Percentiles rank a stretch among this genome's conserved stretches.
phyloP scores from a whole-genome alignment of 2,113 vertebrate genomes.

The Thermophis baileyi region DNA sequence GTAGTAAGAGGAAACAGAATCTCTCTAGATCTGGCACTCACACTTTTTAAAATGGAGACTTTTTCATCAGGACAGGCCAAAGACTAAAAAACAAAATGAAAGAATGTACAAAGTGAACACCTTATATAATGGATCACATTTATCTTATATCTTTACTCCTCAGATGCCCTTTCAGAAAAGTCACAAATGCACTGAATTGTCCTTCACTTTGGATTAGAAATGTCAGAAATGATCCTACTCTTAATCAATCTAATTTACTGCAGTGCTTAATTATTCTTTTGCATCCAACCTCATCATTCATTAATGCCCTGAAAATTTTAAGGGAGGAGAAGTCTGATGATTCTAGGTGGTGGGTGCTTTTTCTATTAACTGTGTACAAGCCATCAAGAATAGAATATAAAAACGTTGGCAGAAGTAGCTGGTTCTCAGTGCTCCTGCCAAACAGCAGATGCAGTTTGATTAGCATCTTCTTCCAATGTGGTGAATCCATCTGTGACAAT shows the following conservation, averaged over 20 bases:
- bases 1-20: not conserved
- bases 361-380: not conserved
- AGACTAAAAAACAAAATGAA: conserved; percentile 9
- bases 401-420: conserved; percentile 2
- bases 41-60: conserved; percentile 16
- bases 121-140: conserved; percentile 32
- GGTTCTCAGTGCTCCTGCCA: not conserved
- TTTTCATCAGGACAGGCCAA: not conserved
- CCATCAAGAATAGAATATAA: not conserved
- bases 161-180: conserved; percentile 43
- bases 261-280: conserved; percentile 49
- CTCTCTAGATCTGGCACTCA: not conserved
- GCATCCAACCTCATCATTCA: conserved; percentile 37
- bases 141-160: conserved; percentile 42
- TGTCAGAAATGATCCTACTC: conserved; percentile 49
- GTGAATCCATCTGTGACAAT: not conserved
- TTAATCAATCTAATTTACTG: conserved; percentile 60
- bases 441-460: not conserved
- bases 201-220: conserved; percentile 54
- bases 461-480: not conserved
- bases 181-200: conserved; percentile 37
- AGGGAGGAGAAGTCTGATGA: not conserved
- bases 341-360: not conserved
- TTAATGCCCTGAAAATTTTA: conserved; percentile 46
- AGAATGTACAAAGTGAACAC: conserved; percentile 11